Evolutionary conservation across 2,888 invertebrate genomes (phyloP).

Genomic region (Hyles lineata): DNA sequence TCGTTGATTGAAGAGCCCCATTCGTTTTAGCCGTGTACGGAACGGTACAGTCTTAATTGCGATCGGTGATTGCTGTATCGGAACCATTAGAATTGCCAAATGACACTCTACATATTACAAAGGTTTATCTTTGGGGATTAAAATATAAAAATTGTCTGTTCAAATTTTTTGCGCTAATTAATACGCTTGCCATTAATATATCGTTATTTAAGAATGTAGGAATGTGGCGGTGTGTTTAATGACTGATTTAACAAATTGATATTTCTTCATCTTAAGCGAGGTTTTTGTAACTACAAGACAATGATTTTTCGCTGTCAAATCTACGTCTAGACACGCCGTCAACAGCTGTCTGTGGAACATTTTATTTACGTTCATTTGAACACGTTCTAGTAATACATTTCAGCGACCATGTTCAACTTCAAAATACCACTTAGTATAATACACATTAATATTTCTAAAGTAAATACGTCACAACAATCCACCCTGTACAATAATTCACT

Average conservation of each 20-base stretch:
- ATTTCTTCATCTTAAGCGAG: not conserved
- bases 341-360: not conserved
- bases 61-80: slow-evolving; percentile 76
- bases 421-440: not conserved
- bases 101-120: slow-evolving; percentile 16
- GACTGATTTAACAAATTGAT: not conserved
- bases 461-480: not conserved
- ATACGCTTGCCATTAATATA: not conserved
- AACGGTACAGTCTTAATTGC: slow-evolving; percentile 80
- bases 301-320: not conserved
- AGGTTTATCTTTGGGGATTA: slow-evolving; percentile 16
- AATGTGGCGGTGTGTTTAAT: slow-evolving; percentile 12
- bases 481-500: slow-evolving; percentile 10
- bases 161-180: slow-evolving; percentile 11
- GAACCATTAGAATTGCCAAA: slow-evolving; percentile 59
- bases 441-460: not conserved
- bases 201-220: not conserved
- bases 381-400: not conserved
- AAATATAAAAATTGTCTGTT: not conserved
- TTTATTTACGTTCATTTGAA: not conserved
- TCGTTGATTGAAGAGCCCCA: slow-evolving; percentile 84
- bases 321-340: not conserved
- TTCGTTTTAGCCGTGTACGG: slow-evolving; percentile 77
- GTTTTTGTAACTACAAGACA: not conserved
- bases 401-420: not conserved